Conservation (phyloP, 2,797 vertebrate species). For the Onychomys torridus region DNA sequence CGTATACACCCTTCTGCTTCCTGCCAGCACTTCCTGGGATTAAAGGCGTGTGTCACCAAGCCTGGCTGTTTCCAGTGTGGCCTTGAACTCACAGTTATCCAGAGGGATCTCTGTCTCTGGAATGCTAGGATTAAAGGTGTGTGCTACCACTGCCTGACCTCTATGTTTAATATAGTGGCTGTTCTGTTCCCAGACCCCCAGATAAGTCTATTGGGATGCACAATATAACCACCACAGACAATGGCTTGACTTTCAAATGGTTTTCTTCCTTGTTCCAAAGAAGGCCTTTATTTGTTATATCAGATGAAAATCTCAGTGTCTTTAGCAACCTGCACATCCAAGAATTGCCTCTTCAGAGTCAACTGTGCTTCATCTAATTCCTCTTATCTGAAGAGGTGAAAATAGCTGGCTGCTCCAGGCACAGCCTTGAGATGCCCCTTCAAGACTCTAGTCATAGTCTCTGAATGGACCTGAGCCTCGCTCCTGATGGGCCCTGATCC, state of each 20-base stretch:
- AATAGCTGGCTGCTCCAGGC: background rate
- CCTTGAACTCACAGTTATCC: too few species aligned
- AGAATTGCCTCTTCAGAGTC: constrained; percentile 38
- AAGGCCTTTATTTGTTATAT: background rate
- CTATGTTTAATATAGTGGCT: too few species aligned
- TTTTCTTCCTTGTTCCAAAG: constrained; percentile 33
- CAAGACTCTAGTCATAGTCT: background rate
- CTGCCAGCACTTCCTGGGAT: too few species aligned
- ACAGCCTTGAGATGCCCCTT: background rate
- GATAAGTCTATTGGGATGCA: too few species aligned
- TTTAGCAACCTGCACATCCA: background rate
- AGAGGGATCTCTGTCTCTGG: too few species aligned
- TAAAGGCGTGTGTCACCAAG: too few species aligned
- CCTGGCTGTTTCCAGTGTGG: too few species aligned
- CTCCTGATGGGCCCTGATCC: background rate
- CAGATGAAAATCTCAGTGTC: background rate
- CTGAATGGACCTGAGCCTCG: background rate
- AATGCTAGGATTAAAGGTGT: too few species aligned
- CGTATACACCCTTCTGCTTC: too few species aligned
- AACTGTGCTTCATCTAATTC: background rate
- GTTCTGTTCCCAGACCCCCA: too few species aligned
- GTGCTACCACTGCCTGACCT: too few species aligned
- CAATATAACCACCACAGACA: too few species aligned
- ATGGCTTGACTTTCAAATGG: background rate
- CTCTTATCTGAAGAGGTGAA: background rate